Evolutionary conservation across 2,113 vertebrate species (phyloP), one percentile per base, ranked within the genome.

Genomic region (Plecotus auritus): DNA sequence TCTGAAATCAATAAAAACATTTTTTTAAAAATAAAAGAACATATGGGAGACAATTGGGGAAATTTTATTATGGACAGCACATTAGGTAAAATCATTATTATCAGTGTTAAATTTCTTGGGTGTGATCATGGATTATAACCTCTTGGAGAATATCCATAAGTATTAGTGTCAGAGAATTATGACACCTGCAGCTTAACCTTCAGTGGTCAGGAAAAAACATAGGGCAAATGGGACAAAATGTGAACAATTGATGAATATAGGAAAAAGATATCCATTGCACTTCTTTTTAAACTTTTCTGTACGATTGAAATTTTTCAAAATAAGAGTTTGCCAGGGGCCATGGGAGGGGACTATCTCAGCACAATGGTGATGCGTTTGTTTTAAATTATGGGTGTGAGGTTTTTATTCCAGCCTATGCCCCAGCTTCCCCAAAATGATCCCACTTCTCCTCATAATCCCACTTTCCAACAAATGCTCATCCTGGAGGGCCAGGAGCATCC

Each of bases 221-320:
- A 54, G 23, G 47, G 14, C 17, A 81, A 35, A 45, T 81, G 56
- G 32, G n/a, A 10, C 59, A 73, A 90, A 82, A 81, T 54, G 40
- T 76, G 32, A 91, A 56, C 23, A 47, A n/a, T 14, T 64, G 74
- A 13, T 32, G 35, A 77, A 89, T 86, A 18, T 35, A 77, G 14
- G 47, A 56, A 47, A 94, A 54, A 6, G 5, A 4, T 80, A 59
- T 2, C 47, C 59, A 32, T 28, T 74, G 7, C 67, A 77, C 13
- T 69, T 87, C 74, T 72, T 51, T 85, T 78, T 84, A 66, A 73
- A 59, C 30, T 82, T 77, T 82, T 74, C 87, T 78, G 26, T 84
- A 85, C 61, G 17, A 67, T 9, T 92, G 70, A 90, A 85, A 81
- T n/a, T 49, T 96, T 90, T 91, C 84, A 89, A 80, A 86, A 45